Conservation (phyloP, 2,888 invertebrate species). For the Alloscopus bannaensis region DNA sequence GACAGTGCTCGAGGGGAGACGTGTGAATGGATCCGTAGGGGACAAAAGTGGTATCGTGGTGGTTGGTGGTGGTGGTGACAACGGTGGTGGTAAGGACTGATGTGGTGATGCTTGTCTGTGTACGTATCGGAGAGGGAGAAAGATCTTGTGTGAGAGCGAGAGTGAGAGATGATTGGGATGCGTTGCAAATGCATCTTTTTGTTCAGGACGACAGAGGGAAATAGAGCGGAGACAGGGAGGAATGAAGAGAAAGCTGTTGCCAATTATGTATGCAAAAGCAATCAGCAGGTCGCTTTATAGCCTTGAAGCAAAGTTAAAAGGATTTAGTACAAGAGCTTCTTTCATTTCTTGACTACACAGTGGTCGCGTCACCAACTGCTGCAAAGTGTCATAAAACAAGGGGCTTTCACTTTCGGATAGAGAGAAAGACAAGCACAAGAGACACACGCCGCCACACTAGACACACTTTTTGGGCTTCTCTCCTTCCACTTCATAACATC, state of each 20-base stretch:
- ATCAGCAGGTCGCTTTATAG: constrained; percentile 65
- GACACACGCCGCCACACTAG: no score
- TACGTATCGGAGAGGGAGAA: background rate
- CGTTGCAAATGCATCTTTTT: no score
- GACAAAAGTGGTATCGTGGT: constrained; percentile 9
- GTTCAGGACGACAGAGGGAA: background rate
- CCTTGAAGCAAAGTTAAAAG: constrained; percentile 62
- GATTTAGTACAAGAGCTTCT: constrained; percentile 41
- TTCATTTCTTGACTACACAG: constrained; percentile 6
- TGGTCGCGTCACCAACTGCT: no score
- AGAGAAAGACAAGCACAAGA: no score
- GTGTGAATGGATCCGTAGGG: constrained; percentile 36
- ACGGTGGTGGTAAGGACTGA: background rate
- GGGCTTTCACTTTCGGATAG: no score
- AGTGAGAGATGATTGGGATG: no score
- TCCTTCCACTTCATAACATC: background rate
- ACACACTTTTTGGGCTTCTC: no score
- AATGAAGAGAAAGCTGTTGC: no score
- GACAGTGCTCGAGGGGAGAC: constrained; percentile 33
- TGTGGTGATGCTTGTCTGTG: background rate
- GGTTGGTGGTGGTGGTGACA: constrained; percentile 14
- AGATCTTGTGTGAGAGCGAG: background rate
- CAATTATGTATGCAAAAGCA: constrained; percentile 71
- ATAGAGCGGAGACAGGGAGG: constrained; percentile 6
- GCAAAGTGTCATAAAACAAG: no score